Evolutionary conservation across 92 coral and sea anemone genomes (phyloP).

Genomic region (Desmophyllum pertusum): DNA sequence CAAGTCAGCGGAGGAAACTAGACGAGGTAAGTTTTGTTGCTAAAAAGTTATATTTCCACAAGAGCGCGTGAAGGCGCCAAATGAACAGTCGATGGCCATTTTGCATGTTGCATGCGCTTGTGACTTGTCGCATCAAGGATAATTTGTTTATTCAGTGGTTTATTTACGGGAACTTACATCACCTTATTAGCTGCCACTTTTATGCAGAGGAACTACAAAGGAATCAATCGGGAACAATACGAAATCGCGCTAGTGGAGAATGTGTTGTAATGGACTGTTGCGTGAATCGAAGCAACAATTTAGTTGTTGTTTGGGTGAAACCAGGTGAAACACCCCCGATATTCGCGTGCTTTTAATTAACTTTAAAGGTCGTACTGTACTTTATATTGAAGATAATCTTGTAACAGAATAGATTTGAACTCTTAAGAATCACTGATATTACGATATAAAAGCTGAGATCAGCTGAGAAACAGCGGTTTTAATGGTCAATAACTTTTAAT

Average conservation of each 20-base stretch:
- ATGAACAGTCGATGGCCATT: constrained; percentile 2
- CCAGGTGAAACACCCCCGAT: neutral
- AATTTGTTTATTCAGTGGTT: constrained; percentile 4
- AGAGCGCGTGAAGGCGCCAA: neutral
- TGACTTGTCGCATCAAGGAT: neutral
- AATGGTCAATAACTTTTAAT: neutral
- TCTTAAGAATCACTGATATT: neutral
- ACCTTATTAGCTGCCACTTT: neutral
- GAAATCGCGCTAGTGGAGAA: neutral
- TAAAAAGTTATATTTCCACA: neutral
- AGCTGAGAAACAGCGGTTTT: neutral
- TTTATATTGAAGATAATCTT: neutral
- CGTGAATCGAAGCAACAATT: neutral
- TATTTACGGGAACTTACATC: neutral
- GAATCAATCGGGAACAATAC: neutral
- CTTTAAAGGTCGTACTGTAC: neutral
- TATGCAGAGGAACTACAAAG: neutral
- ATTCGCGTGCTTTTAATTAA: neutral
- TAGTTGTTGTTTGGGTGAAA: constrained; percentile 8
- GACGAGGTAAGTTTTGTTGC: constrained; percentile 77
- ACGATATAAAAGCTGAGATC: neutral
- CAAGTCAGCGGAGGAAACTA: constrained; percentile 75
- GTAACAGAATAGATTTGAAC: neutral
- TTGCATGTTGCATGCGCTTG: too few species aligned
- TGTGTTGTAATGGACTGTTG: too few species aligned